Percentiles rank a stretch among this genome's conserved stretches.
Conservation (phyloP, 2,888 invertebrate genomes). For the Frankliniella intonsa region DNA sequence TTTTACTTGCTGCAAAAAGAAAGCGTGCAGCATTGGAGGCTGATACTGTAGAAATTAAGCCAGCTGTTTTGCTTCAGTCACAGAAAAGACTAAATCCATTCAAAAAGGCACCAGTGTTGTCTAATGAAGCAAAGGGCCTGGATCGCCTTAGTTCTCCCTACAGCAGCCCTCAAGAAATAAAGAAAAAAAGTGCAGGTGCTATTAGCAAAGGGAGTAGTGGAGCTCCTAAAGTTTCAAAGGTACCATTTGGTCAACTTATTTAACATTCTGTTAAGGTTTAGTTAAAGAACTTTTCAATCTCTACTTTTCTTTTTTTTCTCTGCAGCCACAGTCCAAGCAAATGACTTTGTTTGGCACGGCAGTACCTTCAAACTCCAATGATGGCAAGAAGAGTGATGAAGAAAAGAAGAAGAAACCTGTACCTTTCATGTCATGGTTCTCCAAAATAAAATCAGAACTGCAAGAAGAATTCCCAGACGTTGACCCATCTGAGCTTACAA, state of each 20-base stretch:
- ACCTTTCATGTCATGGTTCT: constrained; percentile 59
- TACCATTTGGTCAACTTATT: background rate
- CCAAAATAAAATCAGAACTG: constrained; percentile 54
- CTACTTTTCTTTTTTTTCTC: constrained; percentile 4
- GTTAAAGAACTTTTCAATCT: background rate
- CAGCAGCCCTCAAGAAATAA: constrained; percentile 41
- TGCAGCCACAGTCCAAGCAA: constrained; percentile 35
- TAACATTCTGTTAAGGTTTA: background rate
- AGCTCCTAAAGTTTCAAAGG: constrained; percentile 28
- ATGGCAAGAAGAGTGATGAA: constrained; percentile 33
- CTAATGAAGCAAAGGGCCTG: constrained; percentile 32
- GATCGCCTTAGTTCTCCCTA: constrained; percentile 31
- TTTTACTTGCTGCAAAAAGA: constrained; percentile 37
- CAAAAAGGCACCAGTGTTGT: constrained; percentile 35
- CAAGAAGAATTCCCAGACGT: constrained; percentile 55
- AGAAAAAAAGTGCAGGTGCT: background rate
- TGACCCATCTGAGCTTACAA: constrained; percentile 53
- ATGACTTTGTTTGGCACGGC: constrained; percentile 28
- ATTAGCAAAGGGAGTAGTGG: background rate
- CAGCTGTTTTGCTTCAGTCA: constrained; percentile 23
- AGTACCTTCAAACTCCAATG: constrained; percentile 8
- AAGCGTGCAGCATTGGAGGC: constrained; percentile 36
- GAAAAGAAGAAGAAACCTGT: constrained; percentile 31
- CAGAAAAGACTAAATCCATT: constrained; percentile 37
- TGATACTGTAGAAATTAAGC: constrained; percentile 35